These are phyloP conservation scores for Andrena chrysosceles DNA, from an alignment of 2,888 invertebrate genomes.

Conservation along the genomic window DNA sequence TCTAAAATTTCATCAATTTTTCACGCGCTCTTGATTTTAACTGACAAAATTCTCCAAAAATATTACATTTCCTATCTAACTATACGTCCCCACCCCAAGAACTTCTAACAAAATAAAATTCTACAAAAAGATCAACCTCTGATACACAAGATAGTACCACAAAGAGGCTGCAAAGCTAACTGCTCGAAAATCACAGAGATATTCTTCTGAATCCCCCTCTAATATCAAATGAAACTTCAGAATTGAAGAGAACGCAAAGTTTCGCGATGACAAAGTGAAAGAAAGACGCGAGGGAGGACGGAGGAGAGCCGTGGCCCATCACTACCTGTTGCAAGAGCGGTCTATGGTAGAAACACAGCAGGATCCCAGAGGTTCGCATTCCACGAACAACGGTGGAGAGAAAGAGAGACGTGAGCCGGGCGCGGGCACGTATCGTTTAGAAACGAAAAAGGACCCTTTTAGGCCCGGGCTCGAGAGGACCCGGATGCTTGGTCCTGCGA, in stretches of 20 bases:
- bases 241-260: not conserved
- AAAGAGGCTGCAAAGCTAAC: no score
- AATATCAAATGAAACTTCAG: not conserved
- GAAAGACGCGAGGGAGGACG: constrained; percentile 11
- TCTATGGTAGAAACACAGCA: constrained; percentile 49
- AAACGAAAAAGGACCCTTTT: constrained; percentile 48
- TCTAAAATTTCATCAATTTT: no score
- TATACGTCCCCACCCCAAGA: no score
- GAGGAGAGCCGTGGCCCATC: constrained; percentile 18
- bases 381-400: constrained; percentile 53
- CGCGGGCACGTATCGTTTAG: constrained; percentile 55
- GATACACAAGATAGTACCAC: no score
- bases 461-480: constrained; percentile 35
- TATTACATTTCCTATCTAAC: no score
- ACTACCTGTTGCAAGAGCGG: constrained; percentile 64
- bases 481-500: constrained; percentile 40
- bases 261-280: constrained; percentile 27
- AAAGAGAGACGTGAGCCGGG: constrained; percentile 47
- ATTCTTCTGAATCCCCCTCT: not conserved
- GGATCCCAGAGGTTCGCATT: constrained; percentile 67
- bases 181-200: no score
- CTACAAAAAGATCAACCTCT: no score
- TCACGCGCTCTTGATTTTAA: no score
- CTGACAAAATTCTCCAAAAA: no score
- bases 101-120: no score